Percentiles rank a stretch among this genome's conserved stretches.
Conservation (phyloP, 2,888 invertebrate genomes). For the Drosophila merina region DNA sequence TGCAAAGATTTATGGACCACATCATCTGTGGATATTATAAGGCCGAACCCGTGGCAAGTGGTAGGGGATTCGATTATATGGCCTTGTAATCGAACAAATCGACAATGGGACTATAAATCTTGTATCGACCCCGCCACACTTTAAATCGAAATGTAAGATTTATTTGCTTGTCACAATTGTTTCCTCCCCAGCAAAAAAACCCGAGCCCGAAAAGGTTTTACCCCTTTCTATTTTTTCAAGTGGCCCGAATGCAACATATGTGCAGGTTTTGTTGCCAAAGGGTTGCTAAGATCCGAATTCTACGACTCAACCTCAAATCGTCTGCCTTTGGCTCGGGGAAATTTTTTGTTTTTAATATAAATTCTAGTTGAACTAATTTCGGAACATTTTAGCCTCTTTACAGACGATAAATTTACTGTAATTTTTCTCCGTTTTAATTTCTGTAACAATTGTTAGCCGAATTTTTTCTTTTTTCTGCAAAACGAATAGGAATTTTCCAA, state of each 20-base stretch:
- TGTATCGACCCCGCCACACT: constrained; percentile 52
- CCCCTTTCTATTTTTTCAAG: constrained; percentile 28
- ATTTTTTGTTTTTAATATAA: constrained; percentile 38
- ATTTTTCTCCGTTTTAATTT: constrained; percentile 59
- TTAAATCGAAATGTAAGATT: constrained; percentile 72
- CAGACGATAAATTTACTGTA: constrained; percentile 74
- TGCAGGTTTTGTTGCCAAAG: constrained; percentile 57
- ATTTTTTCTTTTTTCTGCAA: constrained; percentile 28
- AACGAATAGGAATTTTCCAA: constrained; percentile 47
- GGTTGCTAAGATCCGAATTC: constrained; percentile 25
- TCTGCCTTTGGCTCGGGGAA: not conserved
- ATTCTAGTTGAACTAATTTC: constrained; percentile 73
- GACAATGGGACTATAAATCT: constrained; percentile 83
- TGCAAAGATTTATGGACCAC: constrained; percentile 69
- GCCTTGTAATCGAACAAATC: constrained; percentile 83
- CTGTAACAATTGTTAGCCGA: constrained; percentile 45
- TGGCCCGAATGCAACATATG: constrained; percentile 69
- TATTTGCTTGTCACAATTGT: constrained; percentile 70
- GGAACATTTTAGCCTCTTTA: constrained; percentile 54
- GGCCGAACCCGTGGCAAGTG: constrained; percentile 8
- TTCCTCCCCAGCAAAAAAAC: not conserved
- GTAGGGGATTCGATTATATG: constrained; percentile 67
- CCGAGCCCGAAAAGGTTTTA: not conserved
- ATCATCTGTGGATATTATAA: constrained; percentile 52
- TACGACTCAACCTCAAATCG: constrained; percentile 2